A percentile compares a stretch with the other conserved stretches of the same genome.
Evolutionary conservation across 2,113 vertebrate species (phyloP).

Genomic region (Neodon shergylaensis): DNA sequence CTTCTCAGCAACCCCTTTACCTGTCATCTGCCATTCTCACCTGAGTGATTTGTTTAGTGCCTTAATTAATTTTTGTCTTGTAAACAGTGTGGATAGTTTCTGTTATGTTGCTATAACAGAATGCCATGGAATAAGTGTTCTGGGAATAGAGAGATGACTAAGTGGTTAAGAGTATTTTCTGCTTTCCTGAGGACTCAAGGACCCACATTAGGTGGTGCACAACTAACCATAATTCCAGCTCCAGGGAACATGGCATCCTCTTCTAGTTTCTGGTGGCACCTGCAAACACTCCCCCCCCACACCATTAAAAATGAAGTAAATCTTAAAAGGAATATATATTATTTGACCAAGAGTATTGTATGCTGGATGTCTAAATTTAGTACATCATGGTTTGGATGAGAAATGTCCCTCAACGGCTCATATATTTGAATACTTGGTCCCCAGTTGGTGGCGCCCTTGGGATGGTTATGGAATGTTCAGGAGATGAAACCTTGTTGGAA

Average conservation of each 20-base stretch:
- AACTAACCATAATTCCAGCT: not conserved
- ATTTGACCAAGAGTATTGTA: not conserved
- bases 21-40: accelerated
- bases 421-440: not conserved
- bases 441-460: not conserved
- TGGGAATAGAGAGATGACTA: not conserved
- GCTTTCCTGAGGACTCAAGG: not conserved
- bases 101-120: not conserved
- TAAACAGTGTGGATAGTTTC: not conserved
- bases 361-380: not conserved
- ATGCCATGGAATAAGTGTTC: not conserved
- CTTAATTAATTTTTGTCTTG: not conserved
- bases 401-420: not conserved
- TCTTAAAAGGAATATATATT: not conserved
- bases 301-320: not conserved
- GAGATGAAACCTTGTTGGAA: not conserved
- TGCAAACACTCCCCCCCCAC: too few species aligned
- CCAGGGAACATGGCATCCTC: too few species aligned
- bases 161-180: not conserved
- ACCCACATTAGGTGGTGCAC: not conserved
- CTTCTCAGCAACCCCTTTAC: not conserved
- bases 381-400: not conserved
- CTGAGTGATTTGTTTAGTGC: not conserved
- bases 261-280: too few species aligned
- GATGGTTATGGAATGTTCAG: not conserved